Base-by-base conservation (phyloP, 2,797 vertebrate species). In the Syngnathus acus region DNA sequence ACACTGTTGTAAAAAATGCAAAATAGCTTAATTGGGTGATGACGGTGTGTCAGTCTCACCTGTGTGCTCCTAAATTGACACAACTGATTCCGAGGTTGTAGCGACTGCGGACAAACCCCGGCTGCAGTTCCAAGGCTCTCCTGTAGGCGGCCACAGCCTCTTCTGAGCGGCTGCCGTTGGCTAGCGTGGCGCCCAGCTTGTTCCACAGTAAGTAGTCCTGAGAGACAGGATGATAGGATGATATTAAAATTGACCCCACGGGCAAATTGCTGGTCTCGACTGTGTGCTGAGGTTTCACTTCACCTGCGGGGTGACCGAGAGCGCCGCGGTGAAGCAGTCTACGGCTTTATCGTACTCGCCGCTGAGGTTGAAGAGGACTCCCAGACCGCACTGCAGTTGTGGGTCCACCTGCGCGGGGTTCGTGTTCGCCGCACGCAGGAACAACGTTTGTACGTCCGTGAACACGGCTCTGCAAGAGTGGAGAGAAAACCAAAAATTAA, bases 31-130 rank as follows among this genome's bases (percentile, higher is more conserved):
- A 26, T 23, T 11, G n/a, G 38, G 16, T 40, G 8, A 16, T 8
- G n/a, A 23, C 6, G 17, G 51, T 59, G 17, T n/a, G 10, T 61
- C 10, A 59, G 3, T 47, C 19, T 93, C 75, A 99, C 97, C 96
- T 94, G 83, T 99, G 97, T 43, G 94, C 97, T 0, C 97, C 96
- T 0, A 99, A 82, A 72, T 99, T 99, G 75, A 99, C 96, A 54
- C 97, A 99, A 81, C 97, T 99, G 82, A 99, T 99, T 72, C 97
- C 97, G 82, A 99, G 83, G 79, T 99, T 99, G 80, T 99, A 99
- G 62, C 97, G 95, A 74, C 97, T 99, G 43, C 97, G 95, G 66
- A 99, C 90, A 0, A 98, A 99, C 26, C 97, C 97, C 0, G 97
- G 97, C 82, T 99, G 97, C 16, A 99, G 90, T 67, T 99, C 95